These are phyloP conservation scores for Harpegnathos saltator DNA, from an alignment of 1,140 invertebrate genomes.

Conservation along the genomic window DNA sequence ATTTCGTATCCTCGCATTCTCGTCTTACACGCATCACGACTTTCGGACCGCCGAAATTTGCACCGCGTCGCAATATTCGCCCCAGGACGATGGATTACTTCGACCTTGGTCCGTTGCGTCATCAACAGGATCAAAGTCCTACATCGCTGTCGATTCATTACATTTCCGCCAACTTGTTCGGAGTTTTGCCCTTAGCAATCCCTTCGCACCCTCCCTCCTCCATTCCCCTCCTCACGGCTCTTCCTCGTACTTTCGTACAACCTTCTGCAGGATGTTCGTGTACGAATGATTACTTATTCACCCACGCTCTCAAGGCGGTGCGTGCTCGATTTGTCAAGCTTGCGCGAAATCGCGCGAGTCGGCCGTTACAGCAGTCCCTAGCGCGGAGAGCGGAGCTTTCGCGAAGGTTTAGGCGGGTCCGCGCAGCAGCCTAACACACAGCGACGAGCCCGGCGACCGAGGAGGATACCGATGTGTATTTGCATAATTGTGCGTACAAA, in stretches of 20 bases:
- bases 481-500: conserved; percentile 84
- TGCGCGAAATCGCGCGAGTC: conserved; percentile 60
- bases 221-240: too few species aligned
- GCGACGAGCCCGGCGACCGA: conserved; percentile 62
- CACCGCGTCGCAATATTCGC: too few species aligned
- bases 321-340: conserved; percentile 73
- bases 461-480: conserved; percentile 79
- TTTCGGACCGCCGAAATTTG: neutral
- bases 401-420: conserved; percentile 32
- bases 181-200: neutral
- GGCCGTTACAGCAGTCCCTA: neutral
- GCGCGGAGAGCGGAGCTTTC: conserved; percentile 34
- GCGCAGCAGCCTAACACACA: conserved; percentile 16
- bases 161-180: neutral
- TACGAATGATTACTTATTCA: conserved; percentile 65
- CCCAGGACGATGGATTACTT: too few species aligned
- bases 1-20: neutral
- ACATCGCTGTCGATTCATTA: neutral
- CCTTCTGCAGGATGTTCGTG: neutral
- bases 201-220: neutral
- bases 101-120: too few species aligned
- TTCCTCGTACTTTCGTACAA: neutral
- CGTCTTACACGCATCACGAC: too few species aligned
- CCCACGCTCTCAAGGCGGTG: neutral
- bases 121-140: too few species aligned